Conservation (phyloP, 2,113 vertebrate genomes). For the Ondatra zibethicus region DNA sequence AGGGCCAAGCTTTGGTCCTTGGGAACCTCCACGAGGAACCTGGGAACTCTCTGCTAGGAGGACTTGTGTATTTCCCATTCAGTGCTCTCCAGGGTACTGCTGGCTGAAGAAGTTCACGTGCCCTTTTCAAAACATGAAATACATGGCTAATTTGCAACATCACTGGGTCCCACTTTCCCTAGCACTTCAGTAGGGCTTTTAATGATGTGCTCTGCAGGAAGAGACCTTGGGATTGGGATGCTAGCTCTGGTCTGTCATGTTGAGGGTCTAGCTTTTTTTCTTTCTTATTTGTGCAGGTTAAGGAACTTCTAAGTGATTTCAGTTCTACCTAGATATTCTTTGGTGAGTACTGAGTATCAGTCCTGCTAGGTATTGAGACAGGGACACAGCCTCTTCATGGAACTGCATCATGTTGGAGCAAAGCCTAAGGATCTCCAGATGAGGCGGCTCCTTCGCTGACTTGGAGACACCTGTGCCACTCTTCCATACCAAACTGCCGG, state of each 20-base stretch:
- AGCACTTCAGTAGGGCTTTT: neutral
- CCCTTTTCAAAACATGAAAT: slow-evolving; percentile 28
- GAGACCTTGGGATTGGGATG: neutral
- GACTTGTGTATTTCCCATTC: fast-evolving
- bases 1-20: neutral
- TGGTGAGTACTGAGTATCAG: neutral
- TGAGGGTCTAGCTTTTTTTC: neutral
- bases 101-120: neutral
- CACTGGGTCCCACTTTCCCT: neutral
- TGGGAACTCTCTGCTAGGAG: neutral
- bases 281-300: neutral
- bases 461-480: too few relatives aligned
- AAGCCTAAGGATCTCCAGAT: neutral
- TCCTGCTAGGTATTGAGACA: neutral
- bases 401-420: neutral
- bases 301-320: neutral
- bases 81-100: neutral
- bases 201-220: neutral
- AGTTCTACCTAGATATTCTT: neutral
- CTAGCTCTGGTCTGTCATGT: neutral
- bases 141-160: neutral
- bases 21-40: neutral
- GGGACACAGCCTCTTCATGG: fast-evolving
- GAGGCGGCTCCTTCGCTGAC: neutral
- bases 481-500: neutral